These are phyloP conservation scores for Lasaia peninsularis DNA, from an alignment of 1,140 invertebrate species.

Conservation along the genomic window DNA sequence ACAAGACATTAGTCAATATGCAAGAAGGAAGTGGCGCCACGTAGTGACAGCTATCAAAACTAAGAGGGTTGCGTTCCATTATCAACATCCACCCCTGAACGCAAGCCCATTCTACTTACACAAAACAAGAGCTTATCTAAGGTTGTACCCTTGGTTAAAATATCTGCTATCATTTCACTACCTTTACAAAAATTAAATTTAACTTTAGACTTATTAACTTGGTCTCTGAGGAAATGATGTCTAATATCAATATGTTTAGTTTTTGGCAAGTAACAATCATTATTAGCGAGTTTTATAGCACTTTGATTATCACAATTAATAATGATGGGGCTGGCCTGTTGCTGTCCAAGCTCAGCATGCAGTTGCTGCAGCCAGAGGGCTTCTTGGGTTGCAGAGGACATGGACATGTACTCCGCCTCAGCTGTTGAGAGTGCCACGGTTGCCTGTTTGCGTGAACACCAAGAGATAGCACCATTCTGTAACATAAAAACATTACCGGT, in stretches of 20 bases:
- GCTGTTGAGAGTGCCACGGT: constrained; percentile 42
- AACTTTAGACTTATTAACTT: not conserved
- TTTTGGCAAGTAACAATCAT: not conserved
- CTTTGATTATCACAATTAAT: constrained; percentile 30
- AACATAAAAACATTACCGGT: constrained; percentile 26
- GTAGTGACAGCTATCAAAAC: no score
- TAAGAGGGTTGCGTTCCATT: not conserved
- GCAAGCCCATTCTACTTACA: not conserved
- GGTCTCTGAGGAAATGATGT: not conserved
- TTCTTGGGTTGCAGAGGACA: constrained; percentile 21
- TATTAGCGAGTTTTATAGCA: constrained; percentile 25
- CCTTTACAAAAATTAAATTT: not conserved
- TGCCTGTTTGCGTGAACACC: constrained; percentile 48
- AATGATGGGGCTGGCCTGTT: constrained; percentile 13
- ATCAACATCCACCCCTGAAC: not conserved
- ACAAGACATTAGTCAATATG: no score
- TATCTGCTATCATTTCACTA: not conserved
- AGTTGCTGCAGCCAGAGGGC: constrained; percentile 29
- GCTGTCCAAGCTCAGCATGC: constrained; percentile 8
- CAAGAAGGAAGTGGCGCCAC: no score
- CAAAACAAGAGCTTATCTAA: not conserved
- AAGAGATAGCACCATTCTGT: constrained; percentile 33
- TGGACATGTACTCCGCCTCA: constrained; percentile 25
- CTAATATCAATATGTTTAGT: not conserved
- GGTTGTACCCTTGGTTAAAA: not conserved